Evolutionary conservation across 2,888 invertebrate genomes (phyloP).

Genomic region (Dermolepida albohirtum): DNA sequence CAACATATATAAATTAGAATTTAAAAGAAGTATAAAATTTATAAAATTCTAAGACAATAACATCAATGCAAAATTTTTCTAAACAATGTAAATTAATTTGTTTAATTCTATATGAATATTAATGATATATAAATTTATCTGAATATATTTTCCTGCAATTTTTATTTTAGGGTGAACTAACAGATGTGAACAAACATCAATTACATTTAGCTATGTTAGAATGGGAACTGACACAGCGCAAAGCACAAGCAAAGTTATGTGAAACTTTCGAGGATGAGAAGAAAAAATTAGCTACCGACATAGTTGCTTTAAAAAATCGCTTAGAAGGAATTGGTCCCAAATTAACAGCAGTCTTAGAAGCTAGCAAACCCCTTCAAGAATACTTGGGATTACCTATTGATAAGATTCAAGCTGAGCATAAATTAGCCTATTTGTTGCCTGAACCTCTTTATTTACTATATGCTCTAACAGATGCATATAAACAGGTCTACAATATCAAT

Average conservation of each 20-base stretch:
- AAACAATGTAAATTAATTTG: too few species aligned
- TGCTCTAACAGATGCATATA: conserved; percentile 85
- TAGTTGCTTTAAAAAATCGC: conserved; percentile 64
- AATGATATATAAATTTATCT: too few species aligned
- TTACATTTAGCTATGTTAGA: conserved; percentile 87
- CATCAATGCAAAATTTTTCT: too few species aligned
- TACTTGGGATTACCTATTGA: conserved; percentile 85
- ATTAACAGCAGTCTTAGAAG: conserved; percentile 76
- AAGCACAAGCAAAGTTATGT: conserved; percentile 82
- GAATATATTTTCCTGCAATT: too few species aligned
- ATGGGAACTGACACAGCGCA: conserved; percentile 91
- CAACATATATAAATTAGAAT: too few species aligned
- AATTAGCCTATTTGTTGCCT: conserved; percentile 80
- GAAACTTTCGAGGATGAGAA: conserved; percentile 81
- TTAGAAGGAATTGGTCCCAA: conserved; percentile 87
- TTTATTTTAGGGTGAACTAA: conserved; percentile 52
- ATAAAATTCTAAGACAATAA: too few species aligned
- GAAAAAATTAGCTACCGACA: conserved; percentile 75
- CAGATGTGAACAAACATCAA: conserved; percentile 76
- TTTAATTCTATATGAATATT: too few species aligned
- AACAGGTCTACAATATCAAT: conserved; percentile 75
- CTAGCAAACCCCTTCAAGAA: conserved; percentile 91
- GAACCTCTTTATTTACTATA: conserved; percentile 88
- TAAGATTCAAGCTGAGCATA: conserved; percentile 81
- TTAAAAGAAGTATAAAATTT: too few species aligned